Evolutionary conservation across 2,888 invertebrate species (phyloP), one percentile per base, ranked within the genome.

Genomic region (Elaeidobius kamerunicus): DNA sequence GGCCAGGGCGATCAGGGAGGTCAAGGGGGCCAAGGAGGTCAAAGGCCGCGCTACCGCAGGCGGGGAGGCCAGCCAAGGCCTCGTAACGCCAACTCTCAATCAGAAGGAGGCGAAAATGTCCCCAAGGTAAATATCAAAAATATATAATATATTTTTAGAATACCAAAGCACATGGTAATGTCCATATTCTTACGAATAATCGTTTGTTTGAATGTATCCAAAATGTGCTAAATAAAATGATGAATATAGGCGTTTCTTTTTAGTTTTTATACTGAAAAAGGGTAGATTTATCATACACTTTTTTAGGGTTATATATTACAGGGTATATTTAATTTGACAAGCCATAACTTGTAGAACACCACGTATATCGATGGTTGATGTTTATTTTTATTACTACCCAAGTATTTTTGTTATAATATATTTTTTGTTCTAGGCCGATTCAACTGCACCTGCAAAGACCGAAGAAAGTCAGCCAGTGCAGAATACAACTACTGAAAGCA

Each of bases 401-500:
- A n/a, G n/a, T n/a, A n/a, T n/a, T n/a, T n/a, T n/a, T n/a, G n/a
- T n/a, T n/a, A n/a, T n/a, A n/a, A n/a, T n/a, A n/a, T n/a, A n/a
- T n/a, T n/a, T n/a, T n/a, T n/a, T n/a, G n/a, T n/a, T n/a, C n/a
- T n/a, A n/a, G n/a, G n/a, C n/a, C n/a, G 72, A 72, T 64, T 61
- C 67, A 61, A 63, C 27, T 67, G 71, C 67, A 67, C 66, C 71
- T 62, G 64, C 63, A 59, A 70, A 71, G 63, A 63, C 69, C 63
- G 73, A 78, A 77, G 78, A 78, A 59, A 75, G 74, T 68, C 79
- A 80, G 69, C 75, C 78, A 65, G 79, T 79, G 72, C 79, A 79
- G 72, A 79, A 78, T 67, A 79, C 78, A 66, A 75, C 78, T 64
- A 76, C 79, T 57, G 81, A 81, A 71, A 80, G 79, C 76, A 78